Percentiles rank a stretch among this genome's conserved stretches.
Conservation (phyloP, 2,888 invertebrate genomes). For the Griposia aprilina region DNA sequence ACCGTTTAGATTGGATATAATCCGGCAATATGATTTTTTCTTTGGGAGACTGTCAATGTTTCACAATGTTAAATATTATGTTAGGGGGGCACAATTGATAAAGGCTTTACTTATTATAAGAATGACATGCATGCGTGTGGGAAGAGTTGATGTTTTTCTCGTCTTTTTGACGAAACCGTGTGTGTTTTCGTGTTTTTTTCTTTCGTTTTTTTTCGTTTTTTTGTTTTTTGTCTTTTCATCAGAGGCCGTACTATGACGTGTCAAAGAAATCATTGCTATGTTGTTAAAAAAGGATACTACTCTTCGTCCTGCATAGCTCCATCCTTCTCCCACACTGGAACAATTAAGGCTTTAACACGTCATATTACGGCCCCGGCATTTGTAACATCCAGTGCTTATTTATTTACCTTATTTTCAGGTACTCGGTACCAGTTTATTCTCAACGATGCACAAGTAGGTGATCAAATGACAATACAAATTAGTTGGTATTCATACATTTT, state of each 20-base stretch:
- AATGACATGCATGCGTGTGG: too few relatives aligned
- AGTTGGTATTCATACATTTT: slow-evolving; percentile 40
- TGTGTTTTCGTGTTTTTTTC: too few relatives aligned
- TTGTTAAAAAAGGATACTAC: not conserved
- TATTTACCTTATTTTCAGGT: slow-evolving; percentile 47
- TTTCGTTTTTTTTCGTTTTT: too few relatives aligned
- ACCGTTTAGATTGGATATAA: too few relatives aligned
- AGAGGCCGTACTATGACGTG: not conserved
- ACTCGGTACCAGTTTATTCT: slow-evolving; percentile 31
- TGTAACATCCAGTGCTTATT: not conserved
- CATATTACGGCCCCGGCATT: not conserved
- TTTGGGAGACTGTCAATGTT: too few relatives aligned
- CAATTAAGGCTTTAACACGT: not conserved
- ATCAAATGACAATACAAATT: slow-evolving; percentile 64
- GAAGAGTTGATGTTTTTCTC: too few relatives aligned
- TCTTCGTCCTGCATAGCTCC: not conserved
- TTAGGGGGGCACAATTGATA: too few relatives aligned
- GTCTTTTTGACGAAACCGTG: too few relatives aligned
- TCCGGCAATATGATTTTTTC: too few relatives aligned
- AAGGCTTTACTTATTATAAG: too few relatives aligned
- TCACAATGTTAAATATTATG: too few relatives aligned
- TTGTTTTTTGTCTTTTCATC: too few relatives aligned
- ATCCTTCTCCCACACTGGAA: not conserved
- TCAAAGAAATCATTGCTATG: not conserved
- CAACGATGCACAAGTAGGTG: slow-evolving; percentile 60